Base-by-base conservation (phyloP, 2,888 invertebrate species). In the Agrotis segetum region DNA sequence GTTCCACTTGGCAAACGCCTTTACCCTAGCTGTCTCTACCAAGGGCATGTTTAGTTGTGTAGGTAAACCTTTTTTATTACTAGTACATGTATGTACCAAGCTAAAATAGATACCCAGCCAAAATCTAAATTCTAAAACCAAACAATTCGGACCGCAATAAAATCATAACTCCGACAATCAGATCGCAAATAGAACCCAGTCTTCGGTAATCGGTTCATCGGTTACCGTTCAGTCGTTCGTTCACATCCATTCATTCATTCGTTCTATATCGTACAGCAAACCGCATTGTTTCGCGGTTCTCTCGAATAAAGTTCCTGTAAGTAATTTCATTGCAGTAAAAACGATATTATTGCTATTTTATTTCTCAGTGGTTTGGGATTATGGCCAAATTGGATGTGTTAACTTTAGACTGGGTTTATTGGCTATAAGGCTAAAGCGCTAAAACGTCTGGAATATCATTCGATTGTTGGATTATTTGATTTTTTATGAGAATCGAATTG, bases 281-380 rank as follows among this genome's bases (percentile, higher is more conserved):
- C 79, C 67, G 64, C 67, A 67, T 67, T 61, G 67, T 67, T 70
- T 67, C 52, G 78, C 46, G 65, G 74, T 67, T 53, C 44, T 19
- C 64, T 46, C 74, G 24, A 58, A 78, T 74, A 78, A 61, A 78
- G 70, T 76, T 74, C 19, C 58, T 52, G 73, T 68, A 71, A 83
- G 70, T 83, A 81, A 82, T 82, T 74, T 67, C 40, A 81, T 81
- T 75, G 75, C 74, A 70, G 59, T 75, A 62, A 62, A 40, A 80
- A 78, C 24, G 65, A 62, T 74, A 79, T 67, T 77, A 77, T 63
- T 71, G 68, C 61, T 47, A 52, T 67, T 79, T 71, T 70, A 70
- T 70, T 53, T 61, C 46, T 62, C 9, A 17, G 44, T 19, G 63
- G 70, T 64, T 46, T 55, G 46, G 34, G 49, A 40, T 70, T 66